phyloP scores from a whole-genome alignment of 2,113 vertebrate genomes.

The Tor tambroides region DNA sequence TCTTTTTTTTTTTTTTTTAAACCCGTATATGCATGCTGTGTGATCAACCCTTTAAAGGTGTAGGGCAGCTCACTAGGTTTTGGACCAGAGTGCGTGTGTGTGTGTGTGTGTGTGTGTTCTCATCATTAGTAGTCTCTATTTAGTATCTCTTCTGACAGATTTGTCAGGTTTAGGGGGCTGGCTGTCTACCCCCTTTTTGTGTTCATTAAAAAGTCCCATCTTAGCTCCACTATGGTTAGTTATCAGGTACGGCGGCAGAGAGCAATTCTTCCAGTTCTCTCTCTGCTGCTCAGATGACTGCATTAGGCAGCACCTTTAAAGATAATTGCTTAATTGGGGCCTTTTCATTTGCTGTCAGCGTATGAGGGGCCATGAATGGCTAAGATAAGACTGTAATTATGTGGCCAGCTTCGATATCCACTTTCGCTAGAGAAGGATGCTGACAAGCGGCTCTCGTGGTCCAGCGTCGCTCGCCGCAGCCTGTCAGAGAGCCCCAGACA shows the following conservation, averaged over 20 bases:
- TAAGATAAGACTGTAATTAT: constrained; percentile 77
- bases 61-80: not conserved
- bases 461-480: constrained; percentile 52
- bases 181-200: constrained; percentile 57
- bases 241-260: constrained; percentile 58
- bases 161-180: constrained; percentile 61
- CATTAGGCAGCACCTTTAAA: constrained; percentile 74
- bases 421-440: constrained; percentile 51
- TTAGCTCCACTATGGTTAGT: constrained; percentile 64
- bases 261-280: constrained; percentile 54
- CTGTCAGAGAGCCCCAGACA: constrained; percentile 39
- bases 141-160: constrained; percentile 39
- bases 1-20: not conserved
- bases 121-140: not conserved
- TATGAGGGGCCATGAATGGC: constrained; percentile 69
- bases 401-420: constrained; percentile 62
- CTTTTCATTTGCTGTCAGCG: constrained; percentile 73
- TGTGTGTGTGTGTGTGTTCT: constrained; percentile 6
- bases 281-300: constrained; percentile 71
- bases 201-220: constrained; percentile 60
- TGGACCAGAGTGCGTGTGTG: not conserved
- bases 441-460: constrained; percentile 64
- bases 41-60: not conserved
- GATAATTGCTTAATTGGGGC: constrained; percentile 79
- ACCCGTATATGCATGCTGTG: not conserved